Evolutionary conservation across 2,113 vertebrate genomes (phyloP).

Genomic region (Noturus placidus): DNA sequence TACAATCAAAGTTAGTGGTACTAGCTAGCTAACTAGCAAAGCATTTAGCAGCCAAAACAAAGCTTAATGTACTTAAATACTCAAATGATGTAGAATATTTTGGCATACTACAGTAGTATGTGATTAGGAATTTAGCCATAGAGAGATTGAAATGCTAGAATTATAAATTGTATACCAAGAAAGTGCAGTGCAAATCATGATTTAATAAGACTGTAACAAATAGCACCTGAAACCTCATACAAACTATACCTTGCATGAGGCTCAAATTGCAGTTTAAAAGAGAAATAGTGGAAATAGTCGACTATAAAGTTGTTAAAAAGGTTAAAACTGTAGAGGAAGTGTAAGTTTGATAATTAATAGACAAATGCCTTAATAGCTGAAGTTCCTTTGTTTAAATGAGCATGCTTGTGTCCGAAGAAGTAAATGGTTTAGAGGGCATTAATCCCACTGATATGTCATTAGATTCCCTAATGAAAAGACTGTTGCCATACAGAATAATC

Average conservation of each 20-base stretch:
- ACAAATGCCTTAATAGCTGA: background rate
- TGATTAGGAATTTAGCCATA: no score
- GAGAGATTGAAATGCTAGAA: background rate
- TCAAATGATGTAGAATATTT: background rate
- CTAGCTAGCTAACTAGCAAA: background rate
- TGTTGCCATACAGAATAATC: background rate
- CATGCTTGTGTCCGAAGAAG: background rate
- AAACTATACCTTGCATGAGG: background rate
- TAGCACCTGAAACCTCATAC: background rate
- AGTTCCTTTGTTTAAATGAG: background rate
- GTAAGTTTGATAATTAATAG: background rate
- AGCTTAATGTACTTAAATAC: background rate
- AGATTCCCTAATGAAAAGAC: background rate
- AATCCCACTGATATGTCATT: background rate
- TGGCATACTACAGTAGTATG: background rate
- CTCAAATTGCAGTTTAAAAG: no score
- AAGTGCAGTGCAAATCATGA: background rate
- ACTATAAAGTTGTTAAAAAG: background rate
- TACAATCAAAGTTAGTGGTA: background rate
- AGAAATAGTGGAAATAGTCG: background rate
- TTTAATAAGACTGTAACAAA: background rate
- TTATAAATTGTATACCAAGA: background rate
- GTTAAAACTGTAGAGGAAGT: background rate
- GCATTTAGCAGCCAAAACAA: background rate
- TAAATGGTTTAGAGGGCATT: background rate